These are phyloP conservation scores for Hydriomena furcata DNA, from an alignment of 2,888 invertebrate species.

Conservation along the genomic window DNA sequence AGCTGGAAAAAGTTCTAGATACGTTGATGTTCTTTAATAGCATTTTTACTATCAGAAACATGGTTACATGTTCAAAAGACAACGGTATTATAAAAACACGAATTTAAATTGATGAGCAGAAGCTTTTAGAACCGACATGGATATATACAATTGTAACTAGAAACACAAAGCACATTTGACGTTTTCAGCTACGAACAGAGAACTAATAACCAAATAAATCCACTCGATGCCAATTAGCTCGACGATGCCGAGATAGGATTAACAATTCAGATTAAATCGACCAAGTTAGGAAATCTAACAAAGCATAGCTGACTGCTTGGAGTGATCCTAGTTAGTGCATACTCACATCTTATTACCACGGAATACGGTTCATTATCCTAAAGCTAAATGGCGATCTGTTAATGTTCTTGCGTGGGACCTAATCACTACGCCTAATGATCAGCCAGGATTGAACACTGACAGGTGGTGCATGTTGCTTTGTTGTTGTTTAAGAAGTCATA, in stretches of 20 bases:
- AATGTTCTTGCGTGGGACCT: slow-evolving; percentile 35
- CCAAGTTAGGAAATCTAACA: slow-evolving; percentile 47
- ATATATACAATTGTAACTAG: not conserved
- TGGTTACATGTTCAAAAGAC: no score
- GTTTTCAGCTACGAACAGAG: slow-evolving; percentile 26
- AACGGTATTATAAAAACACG: no score
- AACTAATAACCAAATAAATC: slow-evolving; percentile 65
- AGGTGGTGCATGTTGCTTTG: slow-evolving; percentile 32
- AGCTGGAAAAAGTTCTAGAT: no score
- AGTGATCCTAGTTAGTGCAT: slow-evolving; percentile 1
- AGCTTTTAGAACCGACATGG: no score
- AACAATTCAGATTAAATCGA: slow-evolving; percentile 74
- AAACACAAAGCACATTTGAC: slow-evolving; percentile 9
- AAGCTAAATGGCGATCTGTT: slow-evolving; percentile 10
- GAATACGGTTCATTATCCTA: slow-evolving; percentile 8
- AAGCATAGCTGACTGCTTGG: slow-evolving; percentile 18
- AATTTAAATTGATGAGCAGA: no score
- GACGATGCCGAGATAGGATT: slow-evolving; percentile 63
- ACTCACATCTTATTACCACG: slow-evolving; percentile 2
- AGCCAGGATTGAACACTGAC: slow-evolving; percentile 8
- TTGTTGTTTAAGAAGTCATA: slow-evolving; percentile 42
- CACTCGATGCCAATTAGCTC: slow-evolving; percentile 67
- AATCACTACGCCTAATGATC: slow-evolving; percentile 64
- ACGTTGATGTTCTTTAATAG: no score
- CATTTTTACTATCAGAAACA: no score